phyloP scores from a whole-genome alignment of 2,113 vertebrate species.

The Erythrolamprus reginae region DNA sequence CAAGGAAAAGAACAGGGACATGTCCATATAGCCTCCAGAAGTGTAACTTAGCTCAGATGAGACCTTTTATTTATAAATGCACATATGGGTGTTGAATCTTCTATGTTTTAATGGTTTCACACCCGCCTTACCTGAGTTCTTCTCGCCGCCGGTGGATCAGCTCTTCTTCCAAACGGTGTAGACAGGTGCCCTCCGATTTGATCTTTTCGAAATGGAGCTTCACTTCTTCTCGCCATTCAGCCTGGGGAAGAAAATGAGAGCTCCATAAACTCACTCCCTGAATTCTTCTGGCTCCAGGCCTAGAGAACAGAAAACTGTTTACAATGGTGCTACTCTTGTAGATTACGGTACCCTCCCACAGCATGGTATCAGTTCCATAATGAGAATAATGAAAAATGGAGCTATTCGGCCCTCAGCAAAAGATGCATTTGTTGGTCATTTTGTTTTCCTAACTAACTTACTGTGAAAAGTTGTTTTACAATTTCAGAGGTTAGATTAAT shows the following conservation, averaged over 20 bases:
- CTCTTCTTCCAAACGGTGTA: conserved; percentile 93
- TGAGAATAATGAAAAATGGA: neutral
- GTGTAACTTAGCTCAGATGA: neutral
- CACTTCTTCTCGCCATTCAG: conserved; percentile 93
- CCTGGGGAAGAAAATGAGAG: conserved; percentile 60
- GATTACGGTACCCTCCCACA: neutral
- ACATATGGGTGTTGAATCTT: neutral
- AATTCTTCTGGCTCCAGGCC: neutral
- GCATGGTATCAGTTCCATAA: neutral
- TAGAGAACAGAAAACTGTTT: neutral
- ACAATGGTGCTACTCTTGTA: neutral
- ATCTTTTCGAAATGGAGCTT: conserved; percentile 96
- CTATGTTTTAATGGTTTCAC: neutral
- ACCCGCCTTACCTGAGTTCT: conserved; percentile 84
- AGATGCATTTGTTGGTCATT: neutral
- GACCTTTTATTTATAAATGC: neutral
- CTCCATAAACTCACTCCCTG: conserved; percentile 42
- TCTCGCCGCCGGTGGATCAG: conserved; percentile 89
- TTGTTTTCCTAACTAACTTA: neutral
- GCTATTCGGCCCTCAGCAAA: neutral
- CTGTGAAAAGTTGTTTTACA: neutral
- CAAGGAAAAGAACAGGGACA: neutral
- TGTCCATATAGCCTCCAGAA: neutral
- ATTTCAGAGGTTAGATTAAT: neutral
- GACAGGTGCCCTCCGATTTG: conserved; percentile 93